Percentiles rank a stretch among this genome's conserved stretches.
Conservation (phyloP, 2,797 vertebrate genomes). For the Pristis pectinata region DNA sequence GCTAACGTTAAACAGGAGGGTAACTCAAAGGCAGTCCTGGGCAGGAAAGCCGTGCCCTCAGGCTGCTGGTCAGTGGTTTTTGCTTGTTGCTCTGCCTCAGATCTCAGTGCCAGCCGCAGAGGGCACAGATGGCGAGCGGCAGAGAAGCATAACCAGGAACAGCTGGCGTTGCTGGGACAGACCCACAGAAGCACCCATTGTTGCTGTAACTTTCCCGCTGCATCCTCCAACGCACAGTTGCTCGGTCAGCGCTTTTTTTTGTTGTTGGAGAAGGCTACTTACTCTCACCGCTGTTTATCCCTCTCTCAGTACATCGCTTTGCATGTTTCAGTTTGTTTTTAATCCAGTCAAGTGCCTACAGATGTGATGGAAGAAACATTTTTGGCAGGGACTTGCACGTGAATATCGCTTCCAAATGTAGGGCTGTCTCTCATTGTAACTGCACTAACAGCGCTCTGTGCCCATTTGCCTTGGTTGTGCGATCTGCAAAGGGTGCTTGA, state of each 20-base stretch:
- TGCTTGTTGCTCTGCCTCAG: too few species aligned
- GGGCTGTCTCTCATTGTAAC: not conserved
- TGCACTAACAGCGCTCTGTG: not conserved
- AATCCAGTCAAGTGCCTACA: not conserved
- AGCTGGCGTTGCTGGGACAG: not conserved
- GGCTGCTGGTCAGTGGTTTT: too few species aligned
- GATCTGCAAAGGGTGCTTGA: not conserved
- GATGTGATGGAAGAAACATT: slow-evolving; percentile 16
- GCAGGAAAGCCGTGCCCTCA: not conserved
- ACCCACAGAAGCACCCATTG: not conserved
- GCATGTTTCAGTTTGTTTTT: not conserved
- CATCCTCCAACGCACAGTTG: not conserved
- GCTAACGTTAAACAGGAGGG: not conserved
- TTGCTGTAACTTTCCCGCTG: not conserved
- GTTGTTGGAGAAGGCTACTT: not conserved
- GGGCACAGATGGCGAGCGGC: not conserved
- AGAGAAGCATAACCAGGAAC: not conserved
- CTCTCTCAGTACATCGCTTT: not conserved
- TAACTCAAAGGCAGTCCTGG: not conserved
- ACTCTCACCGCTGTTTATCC: not conserved
- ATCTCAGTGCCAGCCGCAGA: too few species aligned
- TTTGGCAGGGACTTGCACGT: not conserved
- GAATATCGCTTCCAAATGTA: not conserved
- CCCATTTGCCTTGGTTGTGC: not conserved
- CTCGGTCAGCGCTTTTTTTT: not conserved